Conservation (phyloP, 2,797 vertebrate species). For the Ispidina lecontei region DNA sequence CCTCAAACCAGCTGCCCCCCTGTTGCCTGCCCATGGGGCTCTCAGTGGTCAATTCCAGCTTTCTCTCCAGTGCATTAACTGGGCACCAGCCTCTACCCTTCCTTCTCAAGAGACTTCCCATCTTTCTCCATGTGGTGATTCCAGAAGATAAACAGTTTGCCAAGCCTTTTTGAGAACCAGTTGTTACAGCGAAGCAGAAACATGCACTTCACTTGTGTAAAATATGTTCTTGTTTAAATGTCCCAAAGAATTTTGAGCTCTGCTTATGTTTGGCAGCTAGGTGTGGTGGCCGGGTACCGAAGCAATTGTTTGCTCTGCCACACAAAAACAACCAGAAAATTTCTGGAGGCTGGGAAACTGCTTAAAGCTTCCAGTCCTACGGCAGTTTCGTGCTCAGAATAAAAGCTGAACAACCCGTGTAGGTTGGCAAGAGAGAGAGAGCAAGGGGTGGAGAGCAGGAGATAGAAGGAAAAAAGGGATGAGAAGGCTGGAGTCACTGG, state of each 20-base stretch:
- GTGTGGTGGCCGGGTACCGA: slow-evolving; percentile 26
- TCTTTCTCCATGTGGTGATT: not conserved
- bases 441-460: slow-evolving; percentile 4
- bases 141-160: not conserved
- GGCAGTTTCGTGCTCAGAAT: slow-evolving; percentile 64
- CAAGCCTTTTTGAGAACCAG: not conserved
- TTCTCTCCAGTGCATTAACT: not conserved
- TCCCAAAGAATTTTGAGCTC: not conserved
- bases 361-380: slow-evolving; percentile 66
- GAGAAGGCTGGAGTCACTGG: not conserved
- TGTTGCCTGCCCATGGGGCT: not conserved
- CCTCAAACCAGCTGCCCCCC: not conserved
- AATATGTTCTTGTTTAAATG: not conserved
- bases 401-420: slow-evolving; percentile 41
- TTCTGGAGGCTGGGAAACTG: slow-evolving; percentile 63
- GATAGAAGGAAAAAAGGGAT: not conserved
- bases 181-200: not conserved
- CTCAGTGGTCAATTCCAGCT: not conserved
- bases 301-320: slow-evolving; percentile 44
- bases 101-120: not conserved
- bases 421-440: slow-evolving; percentile 7
- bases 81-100: not conserved
- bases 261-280: not conserved
- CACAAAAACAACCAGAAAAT: slow-evolving; percentile 31
- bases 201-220: not conserved